phyloP scores from a whole-genome alignment of 1,140 invertebrate species.

The Theocolax elegans region DNA sequence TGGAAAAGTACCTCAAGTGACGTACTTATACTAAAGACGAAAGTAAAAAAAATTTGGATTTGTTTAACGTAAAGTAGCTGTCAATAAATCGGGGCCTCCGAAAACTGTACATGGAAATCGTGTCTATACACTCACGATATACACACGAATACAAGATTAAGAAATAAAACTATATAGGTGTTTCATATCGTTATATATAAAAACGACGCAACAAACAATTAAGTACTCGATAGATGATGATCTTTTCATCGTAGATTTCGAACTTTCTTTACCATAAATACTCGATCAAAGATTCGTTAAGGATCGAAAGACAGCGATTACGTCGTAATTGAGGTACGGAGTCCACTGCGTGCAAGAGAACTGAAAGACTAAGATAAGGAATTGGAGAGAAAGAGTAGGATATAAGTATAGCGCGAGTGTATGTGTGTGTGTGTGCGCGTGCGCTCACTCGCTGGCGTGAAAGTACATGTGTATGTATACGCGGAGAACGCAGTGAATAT shows the following conservation, averaged over 20 bases:
- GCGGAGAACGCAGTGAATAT: too few species aligned
- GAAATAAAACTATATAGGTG: background rate
- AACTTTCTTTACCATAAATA: background rate
- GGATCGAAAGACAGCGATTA: slow-evolving; percentile 20
- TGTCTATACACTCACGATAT: background rate
- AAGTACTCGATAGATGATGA: background rate
- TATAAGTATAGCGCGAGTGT: too few species aligned
- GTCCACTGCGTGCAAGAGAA: too few species aligned
- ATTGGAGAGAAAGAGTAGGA: too few species aligned
- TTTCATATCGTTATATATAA: background rate
- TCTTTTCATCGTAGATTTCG: background rate
- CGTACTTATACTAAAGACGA: background rate
- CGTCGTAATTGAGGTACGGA: slow-evolving; percentile 11
- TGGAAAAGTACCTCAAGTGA: slow-evolving; percentile 1
- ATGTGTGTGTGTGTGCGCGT: background rate
- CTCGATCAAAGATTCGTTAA: background rate
- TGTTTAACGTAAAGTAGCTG: background rate
- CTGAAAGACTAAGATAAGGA: too few species aligned
- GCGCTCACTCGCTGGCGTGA: too few species aligned
- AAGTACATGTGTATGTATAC: too few species aligned
- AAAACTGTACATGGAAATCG: background rate
- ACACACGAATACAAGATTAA: background rate
- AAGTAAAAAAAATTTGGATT: background rate
- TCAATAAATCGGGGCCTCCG: background rate
- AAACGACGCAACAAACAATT: background rate